Conservation (phyloP, 2,113 vertebrate species). For the Pongo abelii region DNA sequence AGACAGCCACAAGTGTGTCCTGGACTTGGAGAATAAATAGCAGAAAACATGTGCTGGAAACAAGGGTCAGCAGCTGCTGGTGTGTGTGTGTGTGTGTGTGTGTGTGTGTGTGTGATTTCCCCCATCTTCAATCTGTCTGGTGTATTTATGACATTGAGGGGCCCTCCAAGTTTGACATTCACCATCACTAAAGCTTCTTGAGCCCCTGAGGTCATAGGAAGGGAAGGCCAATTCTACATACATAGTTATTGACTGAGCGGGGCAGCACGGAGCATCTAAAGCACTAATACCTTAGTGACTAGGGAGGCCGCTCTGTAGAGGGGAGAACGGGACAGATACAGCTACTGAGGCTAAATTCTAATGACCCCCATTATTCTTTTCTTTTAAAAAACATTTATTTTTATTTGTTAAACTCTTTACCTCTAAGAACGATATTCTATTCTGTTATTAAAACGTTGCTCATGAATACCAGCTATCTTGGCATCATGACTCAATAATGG, state of each 20-base stretch:
- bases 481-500: background rate
- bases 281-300: too few species aligned
- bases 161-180: background rate
- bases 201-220: background rate
- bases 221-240: too few species aligned
- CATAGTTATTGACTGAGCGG: background rate
- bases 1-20: background rate
- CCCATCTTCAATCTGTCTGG: background rate
- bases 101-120: too few species aligned
- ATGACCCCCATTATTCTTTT: background rate
- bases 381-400: too few species aligned
- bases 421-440: background rate
- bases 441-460: background rate
- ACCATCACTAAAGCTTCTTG: background rate
- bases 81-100: too few species aligned
- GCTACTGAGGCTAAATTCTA: background rate
- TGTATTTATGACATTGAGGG: background rate
- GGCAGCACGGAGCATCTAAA: background rate
- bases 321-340: background rate
- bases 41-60: too few species aligned
- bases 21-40: too few species aligned
- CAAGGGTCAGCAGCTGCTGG: background rate
- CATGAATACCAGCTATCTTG: background rate
- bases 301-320: background rate
- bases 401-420: too few species aligned